Percentiles rank a stretch among this genome's conserved stretches.
Evolutionary conservation across 2,797 vertebrate species (phyloP).

Genomic region (Lagorchestes hirsutus): DNA sequence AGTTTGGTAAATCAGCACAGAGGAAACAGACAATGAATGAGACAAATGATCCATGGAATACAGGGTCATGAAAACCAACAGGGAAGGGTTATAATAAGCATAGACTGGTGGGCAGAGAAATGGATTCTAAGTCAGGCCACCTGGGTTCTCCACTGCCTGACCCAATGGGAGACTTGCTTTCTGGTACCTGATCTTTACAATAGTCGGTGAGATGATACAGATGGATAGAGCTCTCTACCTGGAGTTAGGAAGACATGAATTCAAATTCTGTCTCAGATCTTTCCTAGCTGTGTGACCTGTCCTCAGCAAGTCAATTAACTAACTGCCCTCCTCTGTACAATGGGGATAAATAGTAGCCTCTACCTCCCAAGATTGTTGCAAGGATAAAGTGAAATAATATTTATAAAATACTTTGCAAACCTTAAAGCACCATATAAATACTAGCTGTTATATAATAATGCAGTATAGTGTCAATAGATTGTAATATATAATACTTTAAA

Average conservation of each 20-base stretch:
- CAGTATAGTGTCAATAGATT: not conserved
- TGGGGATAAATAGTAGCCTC: not conserved
- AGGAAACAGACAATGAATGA: conserved; percentile 38
- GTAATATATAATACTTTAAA: not conserved
- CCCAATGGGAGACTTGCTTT: accelerated
- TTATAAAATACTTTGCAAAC: not conserved
- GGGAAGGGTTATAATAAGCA: not conserved
- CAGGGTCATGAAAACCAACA: not conserved
- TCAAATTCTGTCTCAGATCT: not conserved
- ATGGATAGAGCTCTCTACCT: not conserved
- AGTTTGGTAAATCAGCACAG: conserved; percentile 25
- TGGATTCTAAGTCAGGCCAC: not conserved
- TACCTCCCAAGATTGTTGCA: not conserved
- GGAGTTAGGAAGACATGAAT: not conserved
- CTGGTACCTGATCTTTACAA: not conserved
- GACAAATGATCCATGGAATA: not conserved
- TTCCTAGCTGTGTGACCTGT: not conserved
- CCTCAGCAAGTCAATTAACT: not conserved
- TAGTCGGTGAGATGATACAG: not conserved
- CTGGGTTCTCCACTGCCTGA: not conserved
- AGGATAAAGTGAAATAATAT: not conserved
- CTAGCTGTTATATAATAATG: not conserved
- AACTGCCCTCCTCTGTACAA: not conserved
- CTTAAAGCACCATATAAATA: not conserved
- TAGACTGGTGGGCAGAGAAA: accelerated